Base-by-base conservation (phyloP, 2,113 vertebrate species). In the Oncorhynchus gorbuscha region DNA sequence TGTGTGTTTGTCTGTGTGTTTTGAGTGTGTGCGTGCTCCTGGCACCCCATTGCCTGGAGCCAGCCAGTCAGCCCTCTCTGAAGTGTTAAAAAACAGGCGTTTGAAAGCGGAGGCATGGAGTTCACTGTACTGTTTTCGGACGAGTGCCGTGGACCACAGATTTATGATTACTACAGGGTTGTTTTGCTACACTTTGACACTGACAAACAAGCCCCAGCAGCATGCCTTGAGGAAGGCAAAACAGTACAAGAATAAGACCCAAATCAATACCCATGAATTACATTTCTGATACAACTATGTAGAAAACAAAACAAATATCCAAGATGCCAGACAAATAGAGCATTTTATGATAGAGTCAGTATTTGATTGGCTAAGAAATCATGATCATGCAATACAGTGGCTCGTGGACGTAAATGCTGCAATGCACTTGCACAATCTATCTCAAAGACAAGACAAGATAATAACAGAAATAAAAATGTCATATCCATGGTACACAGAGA, bases 111-210 rank as follows among this genome's bases (percentile, higher is more conserved):
- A 75, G 77, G 81, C 78, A 87, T 84, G 76, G 82, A 86, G 89
- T 84, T 90, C 88, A 81, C 72, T 82, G 84, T 82, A 79, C 77
- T 76, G 81, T 84, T 87, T 84, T 79, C 82, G 84, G 83, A 80
- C 83, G 76, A 84, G 79, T 64, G 81, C 78, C 82, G 86, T 85
- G 78, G 84, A 84, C 83, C 75, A 84, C 80, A 84, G 80, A 86
- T 86, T 88, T 89, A 87, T 84, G 73, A 80, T 81, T 86, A 90
- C 91, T 90, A 68, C 81, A 75, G 90, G 87, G 82, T 72, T 88
- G 84, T 90, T 91, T 90, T 88, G 87, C 84, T 78, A 87, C 86
- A 82, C 84, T 86, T 83, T 89, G 84, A 85, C 87, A 83, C 83
- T 85, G 85, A 73, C 77, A 90, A 89, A 84, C 84, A 81, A 85